Percentiles rank a stretch among this genome's conserved stretches.
These are phyloP conservation scores for Tenualosa ilisha DNA, from an alignment of 2,797 vertebrate species.

Conservation along the genomic window DNA sequence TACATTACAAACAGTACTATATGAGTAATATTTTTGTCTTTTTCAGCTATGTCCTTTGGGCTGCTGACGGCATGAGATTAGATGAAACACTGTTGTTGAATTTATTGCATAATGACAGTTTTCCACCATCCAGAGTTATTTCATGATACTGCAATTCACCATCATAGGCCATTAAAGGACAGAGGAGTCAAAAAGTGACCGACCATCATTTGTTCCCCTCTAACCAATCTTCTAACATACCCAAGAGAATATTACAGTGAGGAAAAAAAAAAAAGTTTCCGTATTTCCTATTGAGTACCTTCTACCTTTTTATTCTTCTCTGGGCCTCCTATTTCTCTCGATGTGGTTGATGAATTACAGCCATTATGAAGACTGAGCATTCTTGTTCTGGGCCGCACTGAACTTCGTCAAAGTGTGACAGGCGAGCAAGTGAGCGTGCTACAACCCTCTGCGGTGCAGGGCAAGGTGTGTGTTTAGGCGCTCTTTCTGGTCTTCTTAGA, in stretches of 20 bases:
- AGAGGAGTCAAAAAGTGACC: neutral
- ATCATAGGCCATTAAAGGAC: neutral
- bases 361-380: constrained; percentile 8
- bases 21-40: neutral
- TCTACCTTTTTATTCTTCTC: neutral
- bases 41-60: neutral
- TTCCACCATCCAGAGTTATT: neutral
- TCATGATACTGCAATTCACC: neutral
- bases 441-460: neutral
- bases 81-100: neutral
- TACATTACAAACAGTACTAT: neutral
- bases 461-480: neutral
- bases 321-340: neutral
- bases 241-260: neutral
- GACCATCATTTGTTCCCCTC: neutral
- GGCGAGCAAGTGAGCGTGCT: neutral
- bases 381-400: neutral
- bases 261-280: neutral
- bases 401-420: neutral
- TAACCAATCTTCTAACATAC: neutral
- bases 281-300: neutral
- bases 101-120: neutral
- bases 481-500: neutral
- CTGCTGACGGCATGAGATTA: neutral
- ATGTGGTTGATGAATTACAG: neutral